These are phyloP conservation scores for Drosophila quinaria DNA, from an alignment of 2,888 invertebrate species.

Conservation along the genomic window DNA sequence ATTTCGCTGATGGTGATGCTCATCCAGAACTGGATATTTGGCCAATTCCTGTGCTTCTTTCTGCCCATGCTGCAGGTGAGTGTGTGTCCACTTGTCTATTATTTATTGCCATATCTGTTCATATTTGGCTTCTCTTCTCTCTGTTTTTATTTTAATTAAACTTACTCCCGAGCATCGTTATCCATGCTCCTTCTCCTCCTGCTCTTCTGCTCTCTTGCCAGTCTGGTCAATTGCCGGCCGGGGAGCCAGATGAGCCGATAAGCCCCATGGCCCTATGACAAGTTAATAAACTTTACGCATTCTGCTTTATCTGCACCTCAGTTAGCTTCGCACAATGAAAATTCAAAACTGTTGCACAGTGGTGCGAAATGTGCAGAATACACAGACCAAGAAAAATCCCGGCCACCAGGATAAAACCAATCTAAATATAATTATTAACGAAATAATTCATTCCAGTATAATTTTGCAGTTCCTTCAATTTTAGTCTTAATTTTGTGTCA, in stretches of 20 bases:
- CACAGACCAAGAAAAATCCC: too few species aligned
- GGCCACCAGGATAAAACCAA: too few species aligned
- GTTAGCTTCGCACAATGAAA: slow-evolving; percentile 18
- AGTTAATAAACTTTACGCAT: slow-evolving; percentile 58
- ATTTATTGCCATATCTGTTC: slow-evolving; percentile 17
- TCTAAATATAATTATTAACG: too few species aligned
- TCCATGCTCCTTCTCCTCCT: slow-evolving; percentile 5
- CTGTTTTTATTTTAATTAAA: slow-evolving; percentile 51
- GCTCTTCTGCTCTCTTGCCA: not conserved
- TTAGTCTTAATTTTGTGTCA: too few species aligned
- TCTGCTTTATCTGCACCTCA: slow-evolving; percentile 36
- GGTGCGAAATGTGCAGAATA: not conserved
- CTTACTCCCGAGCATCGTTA: slow-evolving; percentile 51
- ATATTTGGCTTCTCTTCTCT: not conserved
- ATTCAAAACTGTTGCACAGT: not conserved
- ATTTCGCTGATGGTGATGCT: slow-evolving; percentile 89
- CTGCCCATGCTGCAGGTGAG: slow-evolving; percentile 91
- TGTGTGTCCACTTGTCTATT: slow-evolving; percentile 38
- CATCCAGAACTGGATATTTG: slow-evolving; percentile 91
- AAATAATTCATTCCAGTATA: too few species aligned
- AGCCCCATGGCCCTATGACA: slow-evolving; percentile 54
- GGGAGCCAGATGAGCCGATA: slow-evolving; percentile 44
- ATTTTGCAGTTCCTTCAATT: too few species aligned
- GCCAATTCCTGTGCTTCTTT: slow-evolving; percentile 90
- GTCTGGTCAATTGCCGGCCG: slow-evolving; percentile 5